Evolutionary conservation across 2,797 vertebrate species (phyloP), one percentile per base, ranked within the genome.

Genomic region (Hoplostethus atlanticus): DNA sequence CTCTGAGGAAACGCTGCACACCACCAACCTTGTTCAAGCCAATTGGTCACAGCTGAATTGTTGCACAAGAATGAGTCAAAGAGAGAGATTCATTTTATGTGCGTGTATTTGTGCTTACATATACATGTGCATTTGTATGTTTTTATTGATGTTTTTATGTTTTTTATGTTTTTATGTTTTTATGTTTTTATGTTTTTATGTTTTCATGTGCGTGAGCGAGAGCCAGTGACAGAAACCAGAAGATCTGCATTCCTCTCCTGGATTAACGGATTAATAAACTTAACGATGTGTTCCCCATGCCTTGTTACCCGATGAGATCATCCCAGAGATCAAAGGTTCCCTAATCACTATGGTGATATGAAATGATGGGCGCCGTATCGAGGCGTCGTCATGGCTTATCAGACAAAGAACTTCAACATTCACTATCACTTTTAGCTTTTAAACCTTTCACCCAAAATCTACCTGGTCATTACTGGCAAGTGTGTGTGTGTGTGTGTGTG

Each of bases 291-390:
- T 69, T 64, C 40, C 57, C 67, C 56, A 48, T 84, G 60, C 83
- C 71, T 61, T 67, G n/a, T 90, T 77, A 86, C 85, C 79, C 68
- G 68, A 64, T 85, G 67, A 85, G 65, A 81, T 89, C 81, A 83
- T 40, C 62, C 68, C 47, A 83, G 52, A 85, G 91, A 92, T 93
- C 87, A 92, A 92, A 92, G 89, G 73, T 80, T 80, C 61, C 65
- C 60, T 85, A 85, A 86, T 84, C 30, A 55, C 64, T 67, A 73
- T 5, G 12, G 58, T 87, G 71, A 91, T 89, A 77, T 16, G 76
- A 84, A 81, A 79, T 74, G 84, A 91, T 84, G 58, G 75, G 54
- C 64, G 68, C 66, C 66, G 17, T n/a, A 6, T 36, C 0, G 0
- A 25, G 38, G 25, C 25, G 61, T 70, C 55, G 28, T 16, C 38